Percentiles rank a stretch among this genome's conserved stretches.
Evolutionary conservation across 1,140 invertebrate species (phyloP).

Genomic region (Drosophila tristis): DNA sequence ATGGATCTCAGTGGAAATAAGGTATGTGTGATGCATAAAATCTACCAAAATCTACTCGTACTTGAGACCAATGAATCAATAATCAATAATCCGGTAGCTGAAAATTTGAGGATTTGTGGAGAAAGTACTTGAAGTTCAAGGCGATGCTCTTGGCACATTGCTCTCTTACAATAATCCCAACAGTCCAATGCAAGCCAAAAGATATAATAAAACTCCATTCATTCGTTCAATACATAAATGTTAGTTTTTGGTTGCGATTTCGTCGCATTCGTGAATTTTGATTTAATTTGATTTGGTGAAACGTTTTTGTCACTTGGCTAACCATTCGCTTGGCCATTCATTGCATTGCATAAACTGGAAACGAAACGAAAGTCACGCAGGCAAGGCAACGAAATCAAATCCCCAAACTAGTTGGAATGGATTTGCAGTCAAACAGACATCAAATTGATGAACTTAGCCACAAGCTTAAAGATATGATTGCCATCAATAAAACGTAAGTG

Average conservation of each 20-base stretch:
- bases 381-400: constrained; percentile 28
- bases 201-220: constrained; percentile 16
- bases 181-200: too few relatives aligned
- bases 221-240: constrained; percentile 8
- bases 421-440: constrained; percentile 31
- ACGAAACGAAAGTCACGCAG: constrained; percentile 33
- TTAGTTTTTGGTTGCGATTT: constrained; percentile 3
- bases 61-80: too few relatives aligned
- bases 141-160: too few relatives aligned
- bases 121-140: too few relatives aligned
- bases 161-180: too few relatives aligned
- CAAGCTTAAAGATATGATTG: constrained; percentile 26
- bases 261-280: constrained; percentile 38
- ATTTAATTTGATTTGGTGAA: constrained; percentile 46
- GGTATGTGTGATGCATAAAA: too few relatives aligned
- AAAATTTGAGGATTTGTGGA: too few relatives aligned
- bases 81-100: too few relatives aligned
- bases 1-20: too few relatives aligned
- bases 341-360: constrained; percentile 61
- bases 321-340: neutral
- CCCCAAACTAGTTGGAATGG: constrained; percentile 37
- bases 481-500: constrained; percentile 23
- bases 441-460: constrained; percentile 20
- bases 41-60: too few relatives aligned
- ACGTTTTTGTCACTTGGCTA: constrained; percentile 39